Conservation (phyloP, 1,140 invertebrate species). For the Drosophila jambulina region DNA sequence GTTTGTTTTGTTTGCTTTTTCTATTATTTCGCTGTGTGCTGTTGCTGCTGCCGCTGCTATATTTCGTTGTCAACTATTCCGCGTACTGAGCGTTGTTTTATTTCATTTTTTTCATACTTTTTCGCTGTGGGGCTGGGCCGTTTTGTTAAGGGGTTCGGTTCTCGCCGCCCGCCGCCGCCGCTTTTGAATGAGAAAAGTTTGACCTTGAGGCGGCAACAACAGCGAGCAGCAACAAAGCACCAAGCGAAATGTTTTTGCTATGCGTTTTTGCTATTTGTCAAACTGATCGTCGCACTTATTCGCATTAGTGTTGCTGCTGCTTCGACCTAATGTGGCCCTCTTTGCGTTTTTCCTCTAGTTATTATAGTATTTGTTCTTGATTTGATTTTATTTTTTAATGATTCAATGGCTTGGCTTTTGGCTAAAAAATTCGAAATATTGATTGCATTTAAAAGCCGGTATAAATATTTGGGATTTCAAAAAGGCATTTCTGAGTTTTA, state of each 20-base stretch:
- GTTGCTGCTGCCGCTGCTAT: slow-evolving; percentile 10
- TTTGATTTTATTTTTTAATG: background rate
- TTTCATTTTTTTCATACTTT: slow-evolving; percentile 15
- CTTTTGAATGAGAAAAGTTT: slow-evolving; percentile 78
- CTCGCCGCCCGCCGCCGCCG: slow-evolving; percentile 40
- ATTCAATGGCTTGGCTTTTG: slow-evolving; percentile 4
- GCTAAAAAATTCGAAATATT: slow-evolving; percentile 3
- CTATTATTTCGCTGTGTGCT: slow-evolving; percentile 45
- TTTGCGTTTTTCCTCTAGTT: slow-evolving; percentile 3
- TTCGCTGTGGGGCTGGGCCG: slow-evolving; percentile 49
- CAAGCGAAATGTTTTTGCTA: slow-evolving; percentile 49
- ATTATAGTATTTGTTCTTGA: slow-evolving; percentile 4
- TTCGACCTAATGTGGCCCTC: background rate
- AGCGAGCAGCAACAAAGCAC: slow-evolving; percentile 42
- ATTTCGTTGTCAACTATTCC: slow-evolving; percentile 76
- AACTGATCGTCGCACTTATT: slow-evolving; percentile 33
- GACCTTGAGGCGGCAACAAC: slow-evolving; percentile 66
- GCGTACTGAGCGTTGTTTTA: slow-evolving; percentile 56
- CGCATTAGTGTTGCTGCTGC: background rate
- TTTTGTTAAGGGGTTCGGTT: slow-evolving; percentile 65
- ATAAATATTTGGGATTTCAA: background rate
- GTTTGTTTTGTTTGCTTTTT: slow-evolving; percentile 66
- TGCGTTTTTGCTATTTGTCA: slow-evolving; percentile 57
- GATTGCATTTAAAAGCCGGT: slow-evolving; percentile 3
- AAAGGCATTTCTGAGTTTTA: background rate